Evolutionary conservation across 2,888 invertebrate genomes (phyloP), one percentile per base, ranked within the genome.

Genomic region (Pseudoips prasinana): DNA sequence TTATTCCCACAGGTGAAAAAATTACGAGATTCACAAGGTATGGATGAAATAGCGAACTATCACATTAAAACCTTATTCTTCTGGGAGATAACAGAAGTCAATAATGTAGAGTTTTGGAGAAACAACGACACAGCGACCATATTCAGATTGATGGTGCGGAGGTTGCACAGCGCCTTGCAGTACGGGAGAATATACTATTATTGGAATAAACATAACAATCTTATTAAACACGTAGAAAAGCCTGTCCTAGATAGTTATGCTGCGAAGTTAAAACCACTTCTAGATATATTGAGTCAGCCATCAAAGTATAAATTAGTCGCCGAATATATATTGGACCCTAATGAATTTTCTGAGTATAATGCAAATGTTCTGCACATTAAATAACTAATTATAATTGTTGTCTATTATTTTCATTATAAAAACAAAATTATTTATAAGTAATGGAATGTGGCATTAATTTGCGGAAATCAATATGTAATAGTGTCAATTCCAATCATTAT

Each of bases 61-160:
- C 90, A 85, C 30, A 85, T 91, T 1, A 91, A 92, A 57, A 90
- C 90, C 0, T 41, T 91, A 0, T 86, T 88, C 52, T 78, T 89
- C 29, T 84, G 82, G 70, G 83, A 85, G 44, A 62, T 73, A 6
- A 41, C 58, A 0, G 64, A 64, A n/a, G 14, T 14, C 2, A 55
- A 48, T 7, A 57, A 67, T 22, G 42, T 49, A 2, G 29, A 34
- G 0, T 82, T 69, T 41, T 85, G 87, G 76, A 55, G 59, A 19
- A 51, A 33, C 4, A 64, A 56, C 7, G 65, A 56, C 22, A 70
- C 70, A 0, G 71, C 70, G 0, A 49, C 46, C 0, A 49, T 82
- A 2, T 79, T 82, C 50, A 79, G 75, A 19, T 48, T 82, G 39
- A 86, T 90, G 80, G 65, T 91, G 4, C 45, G 53, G 9, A 74